These are phyloP conservation scores for Ischnura elegans DNA, from an alignment of 2,888 invertebrate genomes.

Conservation along the genomic window DNA sequence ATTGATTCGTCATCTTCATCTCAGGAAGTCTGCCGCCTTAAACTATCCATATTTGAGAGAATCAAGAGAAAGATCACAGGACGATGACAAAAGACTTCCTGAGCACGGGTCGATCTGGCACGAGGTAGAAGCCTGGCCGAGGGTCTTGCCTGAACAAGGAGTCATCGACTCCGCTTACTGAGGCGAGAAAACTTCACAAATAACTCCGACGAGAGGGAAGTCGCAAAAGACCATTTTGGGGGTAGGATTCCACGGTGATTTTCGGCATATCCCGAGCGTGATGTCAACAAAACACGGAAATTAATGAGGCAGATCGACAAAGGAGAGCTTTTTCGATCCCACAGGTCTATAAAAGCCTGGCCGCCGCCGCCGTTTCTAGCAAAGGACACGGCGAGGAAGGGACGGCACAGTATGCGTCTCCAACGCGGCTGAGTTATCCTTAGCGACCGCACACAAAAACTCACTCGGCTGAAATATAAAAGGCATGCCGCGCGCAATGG, in stretches of 20 bases:
- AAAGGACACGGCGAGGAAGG: too few species aligned
- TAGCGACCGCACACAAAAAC: too few species aligned
- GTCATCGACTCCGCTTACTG: neutral
- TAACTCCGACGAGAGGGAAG: neutral
- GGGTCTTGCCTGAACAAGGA: neutral
- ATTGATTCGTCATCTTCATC: too few species aligned
- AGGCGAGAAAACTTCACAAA: neutral
- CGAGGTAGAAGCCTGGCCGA: neutral
- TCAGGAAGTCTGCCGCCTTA: too few species aligned
- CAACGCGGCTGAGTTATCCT: too few species aligned
- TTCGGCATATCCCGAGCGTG: conserved; percentile 5
- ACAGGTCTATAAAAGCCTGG: neutral
- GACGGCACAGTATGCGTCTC: too few species aligned
- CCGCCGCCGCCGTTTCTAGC: too few species aligned
- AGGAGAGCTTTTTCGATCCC: neutral
- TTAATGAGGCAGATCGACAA: neutral
- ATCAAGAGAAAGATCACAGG: too few species aligned
- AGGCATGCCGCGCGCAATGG: too few species aligned
- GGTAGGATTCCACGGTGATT: neutral
- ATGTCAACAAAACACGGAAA: conserved; percentile 24
- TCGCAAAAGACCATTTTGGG: neutral
- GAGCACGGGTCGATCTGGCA: neutral
- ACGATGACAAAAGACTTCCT: neutral
- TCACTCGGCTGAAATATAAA: too few species aligned
- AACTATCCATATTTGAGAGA: too few species aligned